A percentile compares a stretch with the other conserved stretches of the same genome.
Conservation (phyloP, 2,888 invertebrate species). For the Meganola albula region DNA sequence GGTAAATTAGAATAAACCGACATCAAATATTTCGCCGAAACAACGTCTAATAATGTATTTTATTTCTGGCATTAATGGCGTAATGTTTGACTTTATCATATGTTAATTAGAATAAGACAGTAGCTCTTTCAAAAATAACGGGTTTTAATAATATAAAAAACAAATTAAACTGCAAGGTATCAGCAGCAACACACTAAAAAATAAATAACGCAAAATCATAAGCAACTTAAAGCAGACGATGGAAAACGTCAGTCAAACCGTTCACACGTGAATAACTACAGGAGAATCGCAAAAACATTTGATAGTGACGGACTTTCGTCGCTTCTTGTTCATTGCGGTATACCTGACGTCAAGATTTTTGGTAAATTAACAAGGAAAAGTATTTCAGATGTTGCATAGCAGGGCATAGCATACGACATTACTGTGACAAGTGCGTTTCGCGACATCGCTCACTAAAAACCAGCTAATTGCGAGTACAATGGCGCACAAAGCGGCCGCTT, state of each 20-base stretch:
- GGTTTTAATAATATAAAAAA: too few species aligned
- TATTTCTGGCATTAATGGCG: constrained; percentile 7
- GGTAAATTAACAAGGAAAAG: constrained; percentile 55
- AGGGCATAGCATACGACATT: constrained; percentile 66
- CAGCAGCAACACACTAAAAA: constrained; percentile 10
- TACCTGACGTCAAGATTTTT: constrained; percentile 35
- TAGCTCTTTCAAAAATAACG: too few species aligned
- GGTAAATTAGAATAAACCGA: constrained; percentile 13
- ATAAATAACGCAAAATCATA: constrained; percentile 34
- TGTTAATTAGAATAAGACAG: too few species aligned
- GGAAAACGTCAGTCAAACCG: constrained; percentile 57
- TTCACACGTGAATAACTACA: constrained; percentile 59
- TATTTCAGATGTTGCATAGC: constrained; percentile 62
- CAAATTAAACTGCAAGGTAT: too few species aligned
- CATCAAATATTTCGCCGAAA: constrained; percentile 18
- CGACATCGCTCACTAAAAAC: constrained; percentile 55
- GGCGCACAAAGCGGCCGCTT: constrained; percentile 69
- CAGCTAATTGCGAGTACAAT: constrained; percentile 72
- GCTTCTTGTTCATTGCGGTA: constrained; percentile 24
- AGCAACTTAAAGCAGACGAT: constrained; percentile 46
- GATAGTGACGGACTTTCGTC: constrained; percentile 40
- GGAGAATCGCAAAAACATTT: constrained; percentile 50
- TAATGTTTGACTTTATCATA: too few species aligned
- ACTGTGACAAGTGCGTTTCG: constrained; percentile 62
- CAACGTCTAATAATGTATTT: not conserved